Conservation (phyloP, 2,888 invertebrate species). For the Parelbella ahira region DNA sequence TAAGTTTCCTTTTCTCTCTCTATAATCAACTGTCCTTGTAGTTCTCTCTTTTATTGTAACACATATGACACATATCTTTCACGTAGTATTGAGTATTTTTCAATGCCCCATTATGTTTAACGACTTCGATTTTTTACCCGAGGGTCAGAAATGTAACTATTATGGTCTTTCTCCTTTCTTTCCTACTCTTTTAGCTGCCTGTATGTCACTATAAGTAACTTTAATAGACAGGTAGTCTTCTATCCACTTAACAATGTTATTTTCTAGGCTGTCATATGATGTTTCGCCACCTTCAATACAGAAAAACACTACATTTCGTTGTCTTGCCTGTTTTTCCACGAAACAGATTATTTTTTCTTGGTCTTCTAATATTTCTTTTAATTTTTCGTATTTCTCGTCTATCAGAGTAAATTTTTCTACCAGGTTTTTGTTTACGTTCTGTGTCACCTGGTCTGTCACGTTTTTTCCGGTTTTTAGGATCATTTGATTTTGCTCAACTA, state of each 20-base stretch:
- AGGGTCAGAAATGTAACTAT: neutral
- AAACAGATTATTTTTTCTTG: constrained; percentile 28
- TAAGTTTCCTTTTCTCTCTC: neutral
- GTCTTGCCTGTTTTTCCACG: constrained; percentile 28
- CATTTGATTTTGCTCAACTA: too few relatives aligned
- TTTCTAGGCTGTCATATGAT: constrained; percentile 27
- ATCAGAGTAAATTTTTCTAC: too few relatives aligned
- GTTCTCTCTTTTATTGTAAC: neutral
- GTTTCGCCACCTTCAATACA: constrained; percentile 27
- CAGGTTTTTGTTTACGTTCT: too few relatives aligned
- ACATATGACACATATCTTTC: too few relatives aligned
- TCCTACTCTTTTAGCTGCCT: neutral
- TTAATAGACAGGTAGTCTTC: too few relatives aligned
- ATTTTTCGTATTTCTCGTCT: too few relatives aligned
- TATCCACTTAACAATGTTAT: constrained; percentile 14
- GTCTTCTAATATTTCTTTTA: too few relatives aligned
- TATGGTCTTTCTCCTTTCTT: neutral
- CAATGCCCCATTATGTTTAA: neutral
- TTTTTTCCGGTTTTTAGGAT: too few relatives aligned
- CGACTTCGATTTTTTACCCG: neutral
- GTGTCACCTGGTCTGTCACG: too few relatives aligned
- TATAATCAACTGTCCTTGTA: neutral
- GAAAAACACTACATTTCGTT: constrained; percentile 29
- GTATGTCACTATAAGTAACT: neutral
- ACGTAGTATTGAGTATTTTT: neutral